Evolutionary conservation across 2,888 invertebrate genomes (phyloP).

Genomic region (Xestia ashworthii): DNA sequence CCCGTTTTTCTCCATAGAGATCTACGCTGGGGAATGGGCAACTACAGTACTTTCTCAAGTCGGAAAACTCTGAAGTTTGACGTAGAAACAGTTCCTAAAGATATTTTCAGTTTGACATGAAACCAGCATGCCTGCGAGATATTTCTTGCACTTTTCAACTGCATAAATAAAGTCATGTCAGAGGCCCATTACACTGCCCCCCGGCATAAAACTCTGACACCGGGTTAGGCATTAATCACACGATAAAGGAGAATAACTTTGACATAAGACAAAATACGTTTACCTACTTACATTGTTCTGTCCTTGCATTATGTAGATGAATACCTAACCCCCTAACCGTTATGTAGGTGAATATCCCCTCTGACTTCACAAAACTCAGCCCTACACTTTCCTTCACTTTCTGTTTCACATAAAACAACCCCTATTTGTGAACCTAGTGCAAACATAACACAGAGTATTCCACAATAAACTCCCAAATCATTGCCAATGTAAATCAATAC

Average conservation of each 20-base stretch:
- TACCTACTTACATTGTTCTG: not conserved
- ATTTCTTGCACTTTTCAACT: too few relatives aligned
- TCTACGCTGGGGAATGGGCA: too few relatives aligned
- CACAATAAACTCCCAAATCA: slow-evolving; percentile 53
- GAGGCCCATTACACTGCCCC: too few relatives aligned
- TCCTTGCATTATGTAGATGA: not conserved
- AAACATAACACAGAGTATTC: slow-evolving; percentile 38
- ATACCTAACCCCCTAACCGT: not conserved
- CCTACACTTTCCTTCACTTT: slow-evolving; percentile 6
- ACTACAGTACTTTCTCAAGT: too few relatives aligned
- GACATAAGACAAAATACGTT: too few relatives aligned
- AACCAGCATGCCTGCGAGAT: too few relatives aligned
- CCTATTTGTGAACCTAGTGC: not conserved
- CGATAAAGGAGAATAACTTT: too few relatives aligned
- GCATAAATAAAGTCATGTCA: too few relatives aligned
- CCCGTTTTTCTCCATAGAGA: too few relatives aligned
- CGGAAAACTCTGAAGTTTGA: not conserved
- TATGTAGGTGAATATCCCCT: not conserved
- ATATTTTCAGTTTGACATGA: not conserved
- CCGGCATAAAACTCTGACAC: too few relatives aligned
- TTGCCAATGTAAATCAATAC: slow-evolving; percentile 61
- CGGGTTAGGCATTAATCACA: too few relatives aligned
- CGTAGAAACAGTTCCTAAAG: not conserved
- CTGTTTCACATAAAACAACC: slow-evolving; percentile 7
- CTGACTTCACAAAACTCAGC: not conserved